Percentiles rank a stretch among this genome's conserved stretches.
Conservation (phyloP, 1,140 invertebrate genomes). For the Chymomyza costata region DNA sequence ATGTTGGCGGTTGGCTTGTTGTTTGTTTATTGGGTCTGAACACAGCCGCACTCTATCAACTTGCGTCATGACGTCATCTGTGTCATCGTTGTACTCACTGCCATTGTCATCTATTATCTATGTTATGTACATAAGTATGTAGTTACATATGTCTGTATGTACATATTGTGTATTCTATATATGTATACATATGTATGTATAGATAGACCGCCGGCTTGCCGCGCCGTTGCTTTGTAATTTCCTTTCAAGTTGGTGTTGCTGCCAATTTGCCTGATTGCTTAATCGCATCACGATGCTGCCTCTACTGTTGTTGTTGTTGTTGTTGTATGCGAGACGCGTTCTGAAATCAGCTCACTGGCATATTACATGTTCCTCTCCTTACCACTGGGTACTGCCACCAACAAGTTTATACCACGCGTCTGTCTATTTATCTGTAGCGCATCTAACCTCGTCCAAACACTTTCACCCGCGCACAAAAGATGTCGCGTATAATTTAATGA, state of each 20-base stretch:
- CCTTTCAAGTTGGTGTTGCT: conserved; percentile 72
- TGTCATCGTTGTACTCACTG: too few relatives aligned
- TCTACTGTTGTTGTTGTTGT: conserved; percentile 15
- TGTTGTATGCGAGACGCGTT: conserved; percentile 31
- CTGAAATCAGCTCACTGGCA: conserved; percentile 55
- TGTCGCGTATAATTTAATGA: conserved; percentile 73
- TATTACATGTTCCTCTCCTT: too few relatives aligned
- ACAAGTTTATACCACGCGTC: not conserved
- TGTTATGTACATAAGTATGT: too few relatives aligned
- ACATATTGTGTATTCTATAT: too few relatives aligned
- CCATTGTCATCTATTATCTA: too few relatives aligned
- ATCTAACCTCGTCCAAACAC: conserved; percentile 38
- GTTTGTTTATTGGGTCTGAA: too few relatives aligned
- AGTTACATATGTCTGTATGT: too few relatives aligned
- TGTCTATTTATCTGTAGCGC: not conserved
- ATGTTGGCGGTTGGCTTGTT: too few relatives aligned
- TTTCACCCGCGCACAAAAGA: conserved; percentile 50
- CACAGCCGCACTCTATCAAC: too few relatives aligned
- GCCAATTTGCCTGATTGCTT: conserved; percentile 71
- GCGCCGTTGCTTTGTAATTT: conserved; percentile 52
- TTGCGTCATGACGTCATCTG: too few relatives aligned
- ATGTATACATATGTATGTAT: too few relatives aligned
- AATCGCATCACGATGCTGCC: conserved; percentile 61
- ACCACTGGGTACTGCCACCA: conserved; percentile 1
- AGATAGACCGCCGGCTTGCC: too few relatives aligned